Conservation (phyloP, 2,113 vertebrate species). For the Bos taurus region DNA sequence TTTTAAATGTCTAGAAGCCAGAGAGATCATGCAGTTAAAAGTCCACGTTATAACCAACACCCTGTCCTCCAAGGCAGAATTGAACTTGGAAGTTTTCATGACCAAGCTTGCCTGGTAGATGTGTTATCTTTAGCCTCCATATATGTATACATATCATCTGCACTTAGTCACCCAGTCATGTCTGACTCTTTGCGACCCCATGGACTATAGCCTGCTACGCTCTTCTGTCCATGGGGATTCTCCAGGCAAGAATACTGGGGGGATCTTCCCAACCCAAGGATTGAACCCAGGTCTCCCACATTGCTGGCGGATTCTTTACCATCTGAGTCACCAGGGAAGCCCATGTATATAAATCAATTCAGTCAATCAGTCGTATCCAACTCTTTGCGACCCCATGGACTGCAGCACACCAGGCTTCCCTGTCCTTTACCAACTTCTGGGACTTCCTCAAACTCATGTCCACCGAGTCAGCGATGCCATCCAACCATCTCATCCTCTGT, state of each 20-base stretch:
- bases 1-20: neutral
- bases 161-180: rapidly evolving
- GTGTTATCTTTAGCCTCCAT: neutral
- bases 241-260: neutral
- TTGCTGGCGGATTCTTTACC: neutral
- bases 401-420: neutral
- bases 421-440: neutral
- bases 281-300: neutral
- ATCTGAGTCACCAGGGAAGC: neutral
- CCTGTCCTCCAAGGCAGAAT: neutral
- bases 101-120: neutral
- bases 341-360: neutral
- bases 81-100: neutral
- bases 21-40: neutral
- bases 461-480: neutral
- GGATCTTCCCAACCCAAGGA: neutral
- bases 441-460: neutral
- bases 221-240: neutral
- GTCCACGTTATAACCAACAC: neutral
- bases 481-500: neutral
- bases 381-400: neutral
- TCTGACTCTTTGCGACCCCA: neutral
- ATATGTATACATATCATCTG: neutral
- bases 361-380: neutral
- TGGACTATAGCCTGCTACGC: neutral